A percentile compares a stretch with the other conserved stretches of the same genome.
These are phyloP conservation scores for Myanophis thanlyinensis DNA, from an alignment of 2,113 vertebrate genomes.

Conservation along the genomic window DNA sequence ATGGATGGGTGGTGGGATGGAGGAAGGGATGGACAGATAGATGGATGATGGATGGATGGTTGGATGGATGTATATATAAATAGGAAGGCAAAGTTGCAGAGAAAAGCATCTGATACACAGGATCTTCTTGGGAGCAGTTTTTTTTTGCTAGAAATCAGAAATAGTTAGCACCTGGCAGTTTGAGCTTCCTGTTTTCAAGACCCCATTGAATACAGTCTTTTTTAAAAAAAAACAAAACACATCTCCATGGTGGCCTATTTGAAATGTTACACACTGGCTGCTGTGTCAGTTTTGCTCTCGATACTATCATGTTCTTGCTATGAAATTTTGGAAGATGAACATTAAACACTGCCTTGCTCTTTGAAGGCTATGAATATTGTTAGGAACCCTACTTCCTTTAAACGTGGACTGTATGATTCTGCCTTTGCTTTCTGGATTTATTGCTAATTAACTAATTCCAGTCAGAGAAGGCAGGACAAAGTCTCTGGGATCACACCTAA, in stretches of 20 bases:
- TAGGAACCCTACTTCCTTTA: background rate
- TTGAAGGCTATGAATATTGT: background rate
- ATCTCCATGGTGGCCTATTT: background rate
- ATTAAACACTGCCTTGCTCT: background rate
- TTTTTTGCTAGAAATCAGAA: background rate
- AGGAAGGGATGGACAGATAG: background rate
- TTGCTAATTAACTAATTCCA: background rate
- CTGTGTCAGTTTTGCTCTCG: background rate
- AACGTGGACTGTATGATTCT: background rate
- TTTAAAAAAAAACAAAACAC: background rate
- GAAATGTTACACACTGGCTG: background rate
- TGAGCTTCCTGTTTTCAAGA: background rate
- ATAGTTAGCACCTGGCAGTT: background rate
- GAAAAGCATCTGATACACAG: background rate
- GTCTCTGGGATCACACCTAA: background rate
- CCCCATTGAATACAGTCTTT: background rate
- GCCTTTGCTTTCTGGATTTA: background rate
- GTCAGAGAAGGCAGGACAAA: background rate
- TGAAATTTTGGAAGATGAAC: background rate
- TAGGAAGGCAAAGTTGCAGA: background rate
- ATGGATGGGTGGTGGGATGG: background rate
- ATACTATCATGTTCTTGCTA: background rate
- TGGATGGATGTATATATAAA: background rate
- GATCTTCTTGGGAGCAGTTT: background rate
- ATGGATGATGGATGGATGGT: background rate